Percentiles rank a stretch among this genome's conserved stretches.
Evolutionary conservation across 2,797 vertebrate genomes (phyloP).

Genomic region (Fistularia commersonii): DNA sequence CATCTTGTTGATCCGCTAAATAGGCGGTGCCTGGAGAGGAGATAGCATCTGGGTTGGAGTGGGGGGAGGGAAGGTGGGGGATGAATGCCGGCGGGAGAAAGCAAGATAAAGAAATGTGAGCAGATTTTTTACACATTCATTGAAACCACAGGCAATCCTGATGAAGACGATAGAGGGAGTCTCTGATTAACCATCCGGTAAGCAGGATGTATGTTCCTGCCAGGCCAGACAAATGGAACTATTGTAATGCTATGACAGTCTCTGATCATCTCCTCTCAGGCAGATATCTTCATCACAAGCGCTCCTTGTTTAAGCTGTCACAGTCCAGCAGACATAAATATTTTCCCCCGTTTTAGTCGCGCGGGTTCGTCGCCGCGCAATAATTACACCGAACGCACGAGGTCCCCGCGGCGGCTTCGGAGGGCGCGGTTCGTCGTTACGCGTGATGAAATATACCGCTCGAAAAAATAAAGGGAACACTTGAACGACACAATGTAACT

Average conservation of each 20-base stretch:
- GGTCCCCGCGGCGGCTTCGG: conserved; percentile 13
- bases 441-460: conserved; percentile 27
- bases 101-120: conserved; percentile 70
- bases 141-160: conserved; percentile 66
- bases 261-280: conserved; percentile 63
- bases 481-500: no score
- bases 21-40: conserved; percentile 51
- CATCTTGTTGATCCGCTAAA: conserved; percentile 66
- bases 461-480: no score
- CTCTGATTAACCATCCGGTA: conserved; percentile 45
- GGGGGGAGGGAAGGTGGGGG: no score
- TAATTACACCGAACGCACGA: conserved; percentile 38
- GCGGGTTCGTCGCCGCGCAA: conserved; percentile 26
- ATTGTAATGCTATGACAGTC: conserved; percentile 69
- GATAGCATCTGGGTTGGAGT: conserved; percentile 75
- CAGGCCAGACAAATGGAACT: conserved; percentile 70
- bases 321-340: conserved; percentile 39
- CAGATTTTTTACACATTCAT: conserved; percentile 53
- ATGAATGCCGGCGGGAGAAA: conserved; percentile 47
- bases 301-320: conserved; percentile 64
- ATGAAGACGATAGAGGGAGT: conserved; percentile 2
- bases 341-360: conserved; percentile 41
- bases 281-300: conserved; percentile 63
- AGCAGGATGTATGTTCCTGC: conserved; percentile 61
- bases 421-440: conserved; percentile 5